phyloP scores from a whole-genome alignment of 2,797 vertebrate species.

The Sebastolobus alascanus region DNA sequence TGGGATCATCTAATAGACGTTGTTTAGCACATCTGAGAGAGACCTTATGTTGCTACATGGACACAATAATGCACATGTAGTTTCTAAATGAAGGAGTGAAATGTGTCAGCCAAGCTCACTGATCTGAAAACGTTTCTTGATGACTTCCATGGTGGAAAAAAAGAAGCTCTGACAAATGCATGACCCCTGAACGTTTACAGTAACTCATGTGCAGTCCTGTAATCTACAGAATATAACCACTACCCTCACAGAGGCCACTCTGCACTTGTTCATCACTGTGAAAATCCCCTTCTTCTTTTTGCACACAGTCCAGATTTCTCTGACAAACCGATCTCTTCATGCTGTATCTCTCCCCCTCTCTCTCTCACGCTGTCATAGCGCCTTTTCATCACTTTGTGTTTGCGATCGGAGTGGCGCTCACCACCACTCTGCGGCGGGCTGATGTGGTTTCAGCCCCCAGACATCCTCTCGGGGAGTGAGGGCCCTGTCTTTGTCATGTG shows the following conservation, averaged over 20 bases:
- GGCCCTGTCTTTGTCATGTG: conserved; percentile 56
- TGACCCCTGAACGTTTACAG: conserved; percentile 10
- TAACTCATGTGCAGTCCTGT: conserved; percentile 21
- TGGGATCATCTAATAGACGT: not conserved
- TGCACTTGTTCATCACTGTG: conserved; percentile 16
- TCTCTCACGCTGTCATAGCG: conserved; percentile 49
- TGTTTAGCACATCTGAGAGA: not conserved
- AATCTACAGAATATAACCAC: conserved; percentile 37
- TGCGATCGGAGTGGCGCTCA: conserved; percentile 54
- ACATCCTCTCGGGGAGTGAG: conserved; percentile 48
- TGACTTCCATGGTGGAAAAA: not conserved
- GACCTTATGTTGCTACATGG: not conserved
- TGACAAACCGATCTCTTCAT: conserved; percentile 32
- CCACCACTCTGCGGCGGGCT: conserved; percentile 51
- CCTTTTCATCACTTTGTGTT: conserved; percentile 63
- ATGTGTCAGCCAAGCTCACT: not conserved
- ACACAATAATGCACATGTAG: not conserved
- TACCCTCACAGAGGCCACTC: conserved; percentile 22
- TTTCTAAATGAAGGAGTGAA: not conserved
- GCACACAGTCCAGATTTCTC: conserved; percentile 30
- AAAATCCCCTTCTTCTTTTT: conserved; percentile 36
- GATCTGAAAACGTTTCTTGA: not conserved
- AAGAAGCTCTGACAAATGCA: not conserved
- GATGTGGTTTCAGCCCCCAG: conserved; percentile 67
- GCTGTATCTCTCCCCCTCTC: conserved; percentile 1